These are phyloP conservation scores for Siphlonurus alternatus DNA, from an alignment of 2,888 invertebrate species.

Conservation along the genomic window DNA sequence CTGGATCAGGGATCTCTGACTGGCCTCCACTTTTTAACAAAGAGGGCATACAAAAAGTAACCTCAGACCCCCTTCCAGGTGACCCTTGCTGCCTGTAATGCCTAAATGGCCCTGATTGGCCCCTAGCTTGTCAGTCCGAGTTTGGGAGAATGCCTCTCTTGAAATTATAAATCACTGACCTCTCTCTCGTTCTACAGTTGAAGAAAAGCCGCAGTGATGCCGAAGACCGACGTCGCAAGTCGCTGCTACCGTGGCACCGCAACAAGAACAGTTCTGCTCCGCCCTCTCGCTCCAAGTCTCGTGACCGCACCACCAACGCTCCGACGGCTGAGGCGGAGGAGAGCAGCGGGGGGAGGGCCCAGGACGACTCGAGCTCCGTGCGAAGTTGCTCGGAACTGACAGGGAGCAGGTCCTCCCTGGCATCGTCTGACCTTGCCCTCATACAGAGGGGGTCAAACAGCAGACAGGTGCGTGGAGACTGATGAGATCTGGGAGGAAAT, in stretches of 20 bases:
- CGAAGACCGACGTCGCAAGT: slow-evolving; percentile 76
- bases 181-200: slow-evolving; percentile 37
- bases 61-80: too few species aligned
- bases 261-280: slow-evolving; percentile 39
- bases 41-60: too few species aligned
- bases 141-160: too few species aligned
- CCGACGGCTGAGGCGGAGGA: slow-evolving; percentile 12
- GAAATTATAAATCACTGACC: too few species aligned
- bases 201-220: slow-evolving; percentile 76
- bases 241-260: slow-evolving; percentile 74
- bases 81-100: too few species aligned
- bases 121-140: too few species aligned
- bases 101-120: too few species aligned
- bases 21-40: too few species aligned
- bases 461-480: slow-evolving; percentile 31
- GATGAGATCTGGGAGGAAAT: too few species aligned
- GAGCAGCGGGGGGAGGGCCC: slow-evolving; percentile 24
- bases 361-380: slow-evolving; percentile 28
- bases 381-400: slow-evolving; percentile 26
- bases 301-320: slow-evolving; percentile 27
- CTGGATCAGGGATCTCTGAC: too few species aligned
- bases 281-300: slow-evolving; percentile 34
- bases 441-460: slow-evolving; percentile 26
- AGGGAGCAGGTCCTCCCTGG: slow-evolving; percentile 41
- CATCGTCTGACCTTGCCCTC: slow-evolving; percentile 38